Base-by-base conservation (phyloP, 1,140 invertebrate genomes). In the Hyphantria cunea region DNA sequence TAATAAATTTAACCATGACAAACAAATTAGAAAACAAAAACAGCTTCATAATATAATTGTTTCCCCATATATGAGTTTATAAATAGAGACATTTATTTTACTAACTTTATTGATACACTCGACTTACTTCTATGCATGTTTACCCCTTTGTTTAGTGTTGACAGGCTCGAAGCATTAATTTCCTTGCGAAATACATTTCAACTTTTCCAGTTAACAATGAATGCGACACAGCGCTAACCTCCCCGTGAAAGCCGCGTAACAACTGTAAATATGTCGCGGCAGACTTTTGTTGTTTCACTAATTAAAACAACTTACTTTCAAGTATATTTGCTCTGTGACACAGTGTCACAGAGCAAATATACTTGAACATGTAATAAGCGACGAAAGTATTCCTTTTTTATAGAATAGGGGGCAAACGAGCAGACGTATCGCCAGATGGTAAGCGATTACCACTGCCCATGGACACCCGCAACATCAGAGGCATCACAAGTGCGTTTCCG, bases 261-360 rank as follows among this genome's bases (percentile, higher is more conserved):
- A 61, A 72, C 50, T 63, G 70, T 59, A 67, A 69, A 64, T 68
- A 67, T 66, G 65, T 68, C 64, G 61, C 63, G 64, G 54, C 65
- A 65, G 51, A 60, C 63, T 74, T 65, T 65, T 71, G 62, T 74
- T 72, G 74, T 66, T 61, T 78, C 81, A 83, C 79, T 84, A 84
- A 82, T 82, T 84, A 82, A 84, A 82, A 77, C 72, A 76, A 74
- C 74, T 74, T 82, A 82, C 73, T 84, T 84, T 74, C 66, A 60
- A 79, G 74, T 68, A 70, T 65, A 70, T 79, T 72, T 48, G 5
- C 17, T 12, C 71, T 78, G 69, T 55, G 69, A 76, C 74, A 72
- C 71, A 64, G 44, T 45, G 56, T 48, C 33, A 34, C 51, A n/a
- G n/a, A n/a, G n/a, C n/a, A n/a, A n/a, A n/a, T n/a, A n/a, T n/a